A percentile compares a stretch with the other conserved stretches of the same genome.
These are phyloP conservation scores for Myotis brandtii DNA, from an alignment of 2,113 vertebrate species.

Conservation along the genomic window DNA sequence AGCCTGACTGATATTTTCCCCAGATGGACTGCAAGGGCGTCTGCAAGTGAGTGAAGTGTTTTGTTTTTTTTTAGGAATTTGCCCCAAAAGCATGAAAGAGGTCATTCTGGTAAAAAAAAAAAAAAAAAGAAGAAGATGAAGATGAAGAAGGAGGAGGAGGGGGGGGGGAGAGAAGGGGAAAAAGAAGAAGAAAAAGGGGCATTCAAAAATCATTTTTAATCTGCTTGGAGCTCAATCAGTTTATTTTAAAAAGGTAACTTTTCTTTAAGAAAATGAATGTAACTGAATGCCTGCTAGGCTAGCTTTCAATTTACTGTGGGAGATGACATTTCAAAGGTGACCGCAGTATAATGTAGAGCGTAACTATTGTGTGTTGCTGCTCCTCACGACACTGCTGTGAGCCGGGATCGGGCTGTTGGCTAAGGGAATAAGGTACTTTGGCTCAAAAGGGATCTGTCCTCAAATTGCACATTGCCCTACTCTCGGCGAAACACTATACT, in stretches of 20 bases:
- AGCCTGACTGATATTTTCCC: slow-evolving; percentile 1
- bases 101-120: background rate
- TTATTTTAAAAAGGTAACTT: slow-evolving; percentile 31
- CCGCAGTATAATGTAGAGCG: background rate
- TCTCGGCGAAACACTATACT: background rate
- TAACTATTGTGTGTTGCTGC: background rate
- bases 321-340: background rate
- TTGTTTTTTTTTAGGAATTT: background rate
- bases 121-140: accelerated
- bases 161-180: no score
- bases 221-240: background rate
- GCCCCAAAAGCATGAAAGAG: background rate
- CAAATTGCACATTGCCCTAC: background rate
- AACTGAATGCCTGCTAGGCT: background rate
- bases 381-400: background rate
- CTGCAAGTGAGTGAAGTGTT: background rate
- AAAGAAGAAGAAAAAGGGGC: background rate
- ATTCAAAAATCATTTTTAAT: slow-evolving; percentile 50
- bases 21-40: background rate
- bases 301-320: background rate
- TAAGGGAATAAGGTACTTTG: background rate
- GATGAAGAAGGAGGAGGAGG: background rate
- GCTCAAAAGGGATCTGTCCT: background rate
- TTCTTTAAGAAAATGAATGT: slow-evolving; percentile 48
- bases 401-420: background rate